Percentiles rank a stretch among this genome's conserved stretches.
Evolutionary conservation across 2,888 invertebrate genomes (phyloP).

Genomic region (Mythimna ferrago): DNA sequence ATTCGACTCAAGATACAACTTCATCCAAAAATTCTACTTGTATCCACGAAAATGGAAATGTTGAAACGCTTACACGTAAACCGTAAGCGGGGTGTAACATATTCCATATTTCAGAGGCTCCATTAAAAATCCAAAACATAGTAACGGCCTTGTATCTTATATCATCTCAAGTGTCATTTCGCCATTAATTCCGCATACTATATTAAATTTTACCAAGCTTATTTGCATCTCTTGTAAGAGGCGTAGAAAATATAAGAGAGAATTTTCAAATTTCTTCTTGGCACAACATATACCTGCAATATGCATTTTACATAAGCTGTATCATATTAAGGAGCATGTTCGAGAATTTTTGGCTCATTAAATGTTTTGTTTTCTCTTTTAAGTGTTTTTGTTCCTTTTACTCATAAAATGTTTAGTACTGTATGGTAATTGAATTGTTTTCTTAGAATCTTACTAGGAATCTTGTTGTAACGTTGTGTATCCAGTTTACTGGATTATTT

Average conservation of each 20-base stretch:
- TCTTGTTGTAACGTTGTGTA: constrained; percentile 11
- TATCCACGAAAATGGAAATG: constrained; percentile 12
- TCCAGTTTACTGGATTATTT: constrained; percentile 11
- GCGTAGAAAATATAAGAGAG: constrained; percentile 58
- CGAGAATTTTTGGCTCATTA: constrained; percentile 46
- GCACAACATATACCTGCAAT: constrained; percentile 73
- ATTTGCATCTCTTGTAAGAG: constrained; percentile 64
- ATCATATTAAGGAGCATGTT: constrained; percentile 52
- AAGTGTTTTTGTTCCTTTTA: constrained; percentile 1
- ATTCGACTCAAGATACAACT: constrained; percentile 7
- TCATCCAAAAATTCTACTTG: constrained; percentile 27
- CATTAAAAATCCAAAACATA: constrained; percentile 61
- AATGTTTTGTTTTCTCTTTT: constrained; percentile 41
- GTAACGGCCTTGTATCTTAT: constrained; percentile 42
- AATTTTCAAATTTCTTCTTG: constrained; percentile 63
- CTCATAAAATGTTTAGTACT: constrained; percentile 15
- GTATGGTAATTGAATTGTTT: constrained; percentile 34
- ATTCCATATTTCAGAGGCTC: constrained; percentile 34
- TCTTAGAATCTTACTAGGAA: constrained; percentile 17
- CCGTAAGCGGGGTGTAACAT: constrained; percentile 28
- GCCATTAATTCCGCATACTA: constrained; percentile 65
- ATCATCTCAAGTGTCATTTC: constrained; percentile 51
- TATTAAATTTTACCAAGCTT: constrained; percentile 68
- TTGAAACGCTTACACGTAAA: neutral
- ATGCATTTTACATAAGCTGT: constrained; percentile 81